Evolutionary conservation across 2,113 vertebrate genomes (phyloP).

Genomic region (Lasiurus cinereus): DNA sequence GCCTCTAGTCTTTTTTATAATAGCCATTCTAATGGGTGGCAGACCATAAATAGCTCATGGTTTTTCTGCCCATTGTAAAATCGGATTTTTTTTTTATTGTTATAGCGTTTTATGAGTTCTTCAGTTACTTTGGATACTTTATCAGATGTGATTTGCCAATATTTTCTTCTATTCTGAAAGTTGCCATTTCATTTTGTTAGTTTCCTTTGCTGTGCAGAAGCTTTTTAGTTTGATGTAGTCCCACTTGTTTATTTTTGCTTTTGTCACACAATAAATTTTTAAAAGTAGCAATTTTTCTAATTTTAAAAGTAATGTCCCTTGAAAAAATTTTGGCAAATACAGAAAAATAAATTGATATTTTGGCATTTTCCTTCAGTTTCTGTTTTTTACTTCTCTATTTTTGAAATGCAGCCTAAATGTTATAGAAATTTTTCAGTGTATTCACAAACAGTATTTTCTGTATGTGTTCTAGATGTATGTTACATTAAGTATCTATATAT

Average conservation of each 20-base stretch:
- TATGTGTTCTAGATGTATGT: conserved; percentile 24
- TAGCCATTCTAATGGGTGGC: background rate
- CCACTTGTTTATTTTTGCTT: background rate
- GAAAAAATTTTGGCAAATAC: conserved; percentile 27
- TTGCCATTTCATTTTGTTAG: background rate
- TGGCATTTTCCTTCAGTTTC: conserved; percentile 31
- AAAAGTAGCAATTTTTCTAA: conserved; percentile 35
- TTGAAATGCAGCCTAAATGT: background rate
- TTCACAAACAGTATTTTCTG: background rate
- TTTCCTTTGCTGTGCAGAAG: background rate
- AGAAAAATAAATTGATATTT: conserved; percentile 56
- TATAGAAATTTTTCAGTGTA: background rate
- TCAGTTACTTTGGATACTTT: background rate
- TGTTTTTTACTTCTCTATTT: background rate
- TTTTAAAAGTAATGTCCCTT: conserved; percentile 25
- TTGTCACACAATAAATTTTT: background rate
- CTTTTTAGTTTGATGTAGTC: background rate
- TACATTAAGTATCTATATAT: background rate
- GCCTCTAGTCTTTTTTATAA: background rate
- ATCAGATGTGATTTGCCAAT: background rate
- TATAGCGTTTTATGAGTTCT: background rate
- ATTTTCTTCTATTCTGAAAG: background rate
- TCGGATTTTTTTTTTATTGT: background rate
- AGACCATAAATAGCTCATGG: background rate
- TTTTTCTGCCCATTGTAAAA: conserved; percentile 17